A percentile compares a stretch with the other conserved stretches of the same genome.
Conservation (phyloP, 2,888 invertebrate species). For the Apamea anceps region DNA sequence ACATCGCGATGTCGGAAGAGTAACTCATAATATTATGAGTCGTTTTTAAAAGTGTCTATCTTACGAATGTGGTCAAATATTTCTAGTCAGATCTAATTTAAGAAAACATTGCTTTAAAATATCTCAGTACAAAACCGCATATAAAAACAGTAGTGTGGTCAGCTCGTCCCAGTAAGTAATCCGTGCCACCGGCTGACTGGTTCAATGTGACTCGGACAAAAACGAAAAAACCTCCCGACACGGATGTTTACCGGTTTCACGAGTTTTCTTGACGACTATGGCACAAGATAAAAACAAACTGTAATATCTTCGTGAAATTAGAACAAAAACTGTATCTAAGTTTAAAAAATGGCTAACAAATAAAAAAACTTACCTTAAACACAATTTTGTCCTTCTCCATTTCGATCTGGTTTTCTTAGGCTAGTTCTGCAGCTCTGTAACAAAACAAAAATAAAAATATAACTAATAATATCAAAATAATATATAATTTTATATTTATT, state of each 20-base stretch:
- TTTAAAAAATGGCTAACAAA: background rate
- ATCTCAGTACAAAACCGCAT: conserved; percentile 19
- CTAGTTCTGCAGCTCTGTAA: conserved; percentile 63
- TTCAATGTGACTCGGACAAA: conserved; percentile 39
- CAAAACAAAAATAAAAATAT: conserved; percentile 24
- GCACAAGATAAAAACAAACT: conserved; percentile 43
- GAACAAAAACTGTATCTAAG: conserved; percentile 25
- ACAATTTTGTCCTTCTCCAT: conserved; percentile 88
- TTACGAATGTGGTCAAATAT: background rate
- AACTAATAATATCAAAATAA: too few species aligned
- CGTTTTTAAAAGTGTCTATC: background rate
- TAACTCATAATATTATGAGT: background rate
- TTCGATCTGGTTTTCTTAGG: conserved; percentile 48
- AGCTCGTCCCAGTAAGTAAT: conserved; percentile 27
- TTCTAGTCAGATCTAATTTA: background rate
- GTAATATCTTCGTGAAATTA: conserved; percentile 24
- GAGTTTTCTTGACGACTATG: conserved; percentile 42
- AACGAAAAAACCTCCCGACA: conserved; percentile 45
- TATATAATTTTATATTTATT: too few species aligned
- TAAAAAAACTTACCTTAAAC: conserved; percentile 82
- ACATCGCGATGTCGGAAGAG: background rate
- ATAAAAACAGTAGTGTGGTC: conserved; percentile 40
- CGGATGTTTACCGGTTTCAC: conserved; percentile 61
- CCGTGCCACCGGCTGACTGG: conserved; percentile 34
- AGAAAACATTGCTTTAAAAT: conserved; percentile 2